A percentile compares a stretch with the other conserved stretches of the same genome.
These are phyloP conservation scores for Etia nguti DNA, from an alignment of 2,113 vertebrate species.

Conservation along the genomic window DNA sequence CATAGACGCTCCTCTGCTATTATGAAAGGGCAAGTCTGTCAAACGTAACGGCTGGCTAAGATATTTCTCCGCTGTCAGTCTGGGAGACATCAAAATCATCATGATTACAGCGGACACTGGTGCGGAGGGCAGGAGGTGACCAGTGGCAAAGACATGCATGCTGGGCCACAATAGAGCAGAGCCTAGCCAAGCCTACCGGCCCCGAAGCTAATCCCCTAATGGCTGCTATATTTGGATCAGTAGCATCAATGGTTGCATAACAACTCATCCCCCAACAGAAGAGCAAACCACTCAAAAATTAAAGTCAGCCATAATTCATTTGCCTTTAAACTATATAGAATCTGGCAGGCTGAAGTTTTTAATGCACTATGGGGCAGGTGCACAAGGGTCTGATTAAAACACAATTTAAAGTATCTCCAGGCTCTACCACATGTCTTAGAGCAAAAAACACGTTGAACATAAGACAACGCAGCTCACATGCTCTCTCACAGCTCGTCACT, in stretches of 20 bases:
- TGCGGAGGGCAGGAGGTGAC: slow-evolving; percentile 5
- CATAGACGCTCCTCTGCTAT: not conserved
- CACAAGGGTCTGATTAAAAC: not conserved
- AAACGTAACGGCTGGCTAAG: not conserved
- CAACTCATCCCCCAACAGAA: slow-evolving; percentile 31
- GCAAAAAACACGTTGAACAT: not conserved
- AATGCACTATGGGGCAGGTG: not conserved
- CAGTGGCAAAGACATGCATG: slow-evolving; percentile 42
- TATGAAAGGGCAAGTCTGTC: not conserved
- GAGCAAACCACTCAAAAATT: slow-evolving; percentile 32
- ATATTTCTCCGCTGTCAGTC: slow-evolving; percentile 5
- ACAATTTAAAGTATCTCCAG: not conserved
- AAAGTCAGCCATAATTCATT: slow-evolving; percentile 1
- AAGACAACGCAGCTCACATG: not conserved
- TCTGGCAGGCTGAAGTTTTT: not conserved
- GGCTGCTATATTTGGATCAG: slow-evolving; percentile 73
- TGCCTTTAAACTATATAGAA: not conserved
- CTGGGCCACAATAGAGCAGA: slow-evolving; percentile 11
- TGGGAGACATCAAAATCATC: not conserved
- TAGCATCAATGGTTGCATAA: slow-evolving; percentile 64
- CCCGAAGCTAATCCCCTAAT: slow-evolving; percentile 71
- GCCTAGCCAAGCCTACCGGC: slow-evolving; percentile 33
- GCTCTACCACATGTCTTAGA: not conserved
- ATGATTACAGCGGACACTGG: slow-evolving; percentile 14
- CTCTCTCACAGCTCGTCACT: not conserved